phyloP scores from a whole-genome alignment of 2,888 invertebrate species.

The Aspidapion aeneum region DNA sequence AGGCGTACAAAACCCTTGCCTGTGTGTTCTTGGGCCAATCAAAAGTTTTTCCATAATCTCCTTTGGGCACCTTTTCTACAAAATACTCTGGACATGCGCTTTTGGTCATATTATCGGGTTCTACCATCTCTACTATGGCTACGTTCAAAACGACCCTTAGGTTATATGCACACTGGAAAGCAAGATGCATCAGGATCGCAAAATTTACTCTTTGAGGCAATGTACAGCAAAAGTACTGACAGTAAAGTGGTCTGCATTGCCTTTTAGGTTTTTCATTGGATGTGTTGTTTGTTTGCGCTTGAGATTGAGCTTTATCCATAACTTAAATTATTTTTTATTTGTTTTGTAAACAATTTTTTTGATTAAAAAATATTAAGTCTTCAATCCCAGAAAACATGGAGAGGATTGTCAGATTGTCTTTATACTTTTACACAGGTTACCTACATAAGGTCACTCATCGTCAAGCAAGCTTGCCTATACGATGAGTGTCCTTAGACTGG shows the following conservation, averaged over 20 bases:
- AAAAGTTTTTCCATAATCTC: slow-evolving; percentile 32
- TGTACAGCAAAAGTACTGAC: slow-evolving; percentile 1
- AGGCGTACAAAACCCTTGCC: slow-evolving; percentile 74
- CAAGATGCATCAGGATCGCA: slow-evolving; percentile 47
- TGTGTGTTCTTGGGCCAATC: slow-evolving; percentile 67
- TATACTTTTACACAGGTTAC: too few species aligned
- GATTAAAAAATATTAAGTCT: too few species aligned
- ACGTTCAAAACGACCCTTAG: slow-evolving; percentile 43
- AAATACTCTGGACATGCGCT: slow-evolving; percentile 14
- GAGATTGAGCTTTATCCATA: too few species aligned
- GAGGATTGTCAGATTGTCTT: too few species aligned
- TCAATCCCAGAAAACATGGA: too few species aligned
- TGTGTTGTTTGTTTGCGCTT: too few species aligned
- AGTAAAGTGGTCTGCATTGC: neutral
- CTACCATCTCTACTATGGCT: slow-evolving; percentile 46
- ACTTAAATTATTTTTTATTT: too few species aligned
- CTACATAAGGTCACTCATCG: too few species aligned
- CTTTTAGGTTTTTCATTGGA: neutral
- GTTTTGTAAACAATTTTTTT: too few species aligned
- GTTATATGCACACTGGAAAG: slow-evolving; percentile 42
- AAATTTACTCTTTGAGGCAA: slow-evolving; percentile 54
- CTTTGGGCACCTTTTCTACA: neutral
- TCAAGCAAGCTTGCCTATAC: too few species aligned
- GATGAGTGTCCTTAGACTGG: too few species aligned
- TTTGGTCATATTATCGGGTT: neutral